A percentile compares a stretch with the other conserved stretches of the same genome.
phyloP scores from a whole-genome alignment of 2,888 invertebrate species.

The Adelphocoris suturalis region DNA sequence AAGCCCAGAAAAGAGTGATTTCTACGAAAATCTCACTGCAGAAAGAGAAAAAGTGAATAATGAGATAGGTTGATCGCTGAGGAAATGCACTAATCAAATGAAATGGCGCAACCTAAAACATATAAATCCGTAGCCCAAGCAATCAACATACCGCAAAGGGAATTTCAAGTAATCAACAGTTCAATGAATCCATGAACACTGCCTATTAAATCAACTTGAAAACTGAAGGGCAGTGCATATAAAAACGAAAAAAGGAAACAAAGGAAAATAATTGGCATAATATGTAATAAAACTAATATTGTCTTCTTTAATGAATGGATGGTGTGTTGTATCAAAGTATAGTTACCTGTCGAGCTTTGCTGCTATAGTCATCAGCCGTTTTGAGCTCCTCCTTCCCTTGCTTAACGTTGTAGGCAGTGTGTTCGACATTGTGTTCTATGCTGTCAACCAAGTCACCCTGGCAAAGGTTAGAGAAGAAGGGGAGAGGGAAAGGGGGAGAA shows the following conservation, averaged over 20 bases:
- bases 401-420: slow-evolving; percentile 91
- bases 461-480: slow-evolving; percentile 67
- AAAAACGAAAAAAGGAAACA: slow-evolving; percentile 50
- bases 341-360: slow-evolving; percentile 93
- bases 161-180: no score
- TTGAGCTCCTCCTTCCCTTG: slow-evolving; percentile 88
- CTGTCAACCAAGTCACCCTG: slow-evolving; percentile 96
- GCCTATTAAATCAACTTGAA: slow-evolving; percentile 14
- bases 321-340: slow-evolving; percentile 59
- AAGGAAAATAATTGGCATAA: slow-evolving; percentile 36
- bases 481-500: slow-evolving; percentile 48
- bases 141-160: no score
- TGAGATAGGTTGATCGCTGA: no score
- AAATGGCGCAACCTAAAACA: no score
- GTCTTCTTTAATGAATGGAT: slow-evolving; percentile 51
- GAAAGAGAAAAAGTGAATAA: no score
- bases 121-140: no score
- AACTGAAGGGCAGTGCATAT: slow-evolving; percentile 45
- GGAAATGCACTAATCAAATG: no score
- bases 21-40: no score
- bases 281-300: slow-evolving; percentile 36
- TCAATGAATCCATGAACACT: background rate
- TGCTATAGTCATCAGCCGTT: slow-evolving; percentile 89
- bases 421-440: slow-evolving; percentile 95
- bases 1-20: no score